Evolutionary conservation across 2,888 invertebrate species (phyloP), one percentile per base, ranked within the genome.

Genomic region (Drosophila neotestacea): DNA sequence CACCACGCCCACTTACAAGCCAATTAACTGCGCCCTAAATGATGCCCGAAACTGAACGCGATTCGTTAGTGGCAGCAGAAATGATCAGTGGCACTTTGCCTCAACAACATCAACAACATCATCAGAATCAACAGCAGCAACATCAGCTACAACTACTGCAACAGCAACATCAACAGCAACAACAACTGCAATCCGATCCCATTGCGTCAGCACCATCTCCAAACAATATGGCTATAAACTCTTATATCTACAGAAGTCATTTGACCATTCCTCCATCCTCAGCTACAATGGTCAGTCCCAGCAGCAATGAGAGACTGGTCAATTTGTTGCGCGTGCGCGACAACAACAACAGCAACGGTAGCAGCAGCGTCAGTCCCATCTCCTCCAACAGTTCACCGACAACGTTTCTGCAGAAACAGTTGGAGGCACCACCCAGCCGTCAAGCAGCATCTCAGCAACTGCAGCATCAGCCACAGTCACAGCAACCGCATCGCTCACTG

Each of bases 31-130:
- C 73, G 78, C 79, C 76, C 82, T 91, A 90, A 91, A 92, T 92
- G 91, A 92, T 92, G 92, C 92, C 92, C 87, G 92, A 92, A 91
- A 90, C 92, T 85, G 92, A 92, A 85, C 91, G 90, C 73, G 92
- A 92, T 68, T 77, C 87, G 56, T 85, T 90, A 79, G 81, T 88
- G 74, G 87, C 81, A 79, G 85, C 91, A 70, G 92, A 92, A 85
- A 91, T 92, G 89, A 90, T 91, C 50, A 92, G 91, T 74, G 91
- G 91, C 71, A 88, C 89, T 41, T 63, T 82, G 73, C 90, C 90
- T 56, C 91, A 91, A 90, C 64, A 64, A 79, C 22, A 22, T 41
- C 81, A 74, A 34, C 73, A 82, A 48, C 77, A 71, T 36, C 56
- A 67, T 32, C 61, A 69, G 32, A 74, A 81, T 5, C 74, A 73